Evolutionary conservation across 2,888 invertebrate species (phyloP).

Genomic region (Eurois occulta): DNA sequence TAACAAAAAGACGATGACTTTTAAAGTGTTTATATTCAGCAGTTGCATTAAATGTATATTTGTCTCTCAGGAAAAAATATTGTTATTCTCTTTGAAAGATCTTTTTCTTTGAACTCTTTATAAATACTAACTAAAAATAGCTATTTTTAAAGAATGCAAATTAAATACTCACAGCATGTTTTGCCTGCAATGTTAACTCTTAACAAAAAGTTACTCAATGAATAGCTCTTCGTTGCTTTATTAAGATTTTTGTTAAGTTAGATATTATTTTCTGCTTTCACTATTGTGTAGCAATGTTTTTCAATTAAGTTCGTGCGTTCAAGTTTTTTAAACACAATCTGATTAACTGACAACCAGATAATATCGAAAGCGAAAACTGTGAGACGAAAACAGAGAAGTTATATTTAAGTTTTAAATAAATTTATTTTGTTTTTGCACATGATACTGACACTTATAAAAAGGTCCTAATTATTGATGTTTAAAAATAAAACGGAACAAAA

Average conservation of each 20-base stretch:
- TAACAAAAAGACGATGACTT: constrained; percentile 41
- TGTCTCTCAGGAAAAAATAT: constrained; percentile 18
- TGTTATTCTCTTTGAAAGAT: background rate
- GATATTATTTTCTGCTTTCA: background rate
- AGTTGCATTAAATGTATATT: background rate
- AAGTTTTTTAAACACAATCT: constrained; percentile 2
- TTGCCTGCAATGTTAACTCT: background rate
- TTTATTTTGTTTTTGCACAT: background rate
- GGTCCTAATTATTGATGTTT: background rate
- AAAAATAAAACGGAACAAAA: constrained; percentile 14
- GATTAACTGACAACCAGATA: background rate
- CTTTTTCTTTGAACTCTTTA: constrained; percentile 11
- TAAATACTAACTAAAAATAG: constrained; percentile 6
- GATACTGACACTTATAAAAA: background rate
- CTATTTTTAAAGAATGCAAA: constrained; percentile 1
- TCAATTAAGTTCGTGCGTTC: background rate
- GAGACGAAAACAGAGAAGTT: background rate
- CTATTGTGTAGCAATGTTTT: constrained; percentile 8
- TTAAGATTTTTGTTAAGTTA: constrained; percentile 12
- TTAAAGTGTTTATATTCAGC: constrained; percentile 1
- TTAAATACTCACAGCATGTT: background rate
- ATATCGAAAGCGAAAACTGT: background rate
- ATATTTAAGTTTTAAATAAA: background rate
- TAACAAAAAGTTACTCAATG: background rate
- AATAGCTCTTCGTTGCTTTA: constrained; percentile 3